Base-by-base conservation (phyloP, 2,113 vertebrate species). In the Actenoides lindsayi region DNA sequence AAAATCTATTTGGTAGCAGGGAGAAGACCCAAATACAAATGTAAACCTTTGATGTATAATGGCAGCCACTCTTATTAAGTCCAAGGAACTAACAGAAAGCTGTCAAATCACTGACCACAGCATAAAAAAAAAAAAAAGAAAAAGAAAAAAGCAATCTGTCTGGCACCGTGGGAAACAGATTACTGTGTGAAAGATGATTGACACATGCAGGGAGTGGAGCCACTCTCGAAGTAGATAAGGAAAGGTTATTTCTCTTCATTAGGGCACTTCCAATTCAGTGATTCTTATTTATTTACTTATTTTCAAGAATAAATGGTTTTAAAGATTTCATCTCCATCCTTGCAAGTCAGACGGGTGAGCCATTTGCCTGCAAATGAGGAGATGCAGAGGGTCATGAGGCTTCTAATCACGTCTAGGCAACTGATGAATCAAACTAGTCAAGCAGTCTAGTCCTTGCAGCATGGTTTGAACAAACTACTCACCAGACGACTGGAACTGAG, bases 401-500 rank as follows among this genome's bases (percentile, higher is more conserved):
- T 71, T 69, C 83, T n/a, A 46, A 42, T 76, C 30, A 69, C 17
- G 39, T 81, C 89, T 83, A 51, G 28, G 37, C 8, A 67, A 8
- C 14, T 88, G 21, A 78, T 76, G 60, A 64, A 46, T 82, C 64
- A 80, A 33, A 10, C 16, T 73, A 42, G 37, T 18, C 12, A 31
- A 67, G 67, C 27, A 31, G 25, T 31, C n/a, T 54, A 13, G 20
- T 51, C 56, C 20, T 74, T 59, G 44, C 77, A 68, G 24, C 60
- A 30, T 56, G 17, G 13, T 83, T 81, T 83, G 84, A 68, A 70
- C 35, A 97, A 85, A 78, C 35, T 89, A 50, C 93, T n/a, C 71
- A 96, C 67, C 80, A 92, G 69, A 77, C 80, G 87, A 87, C 57
- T 73, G 31, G 74, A 74, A 64, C 96, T 97, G 88, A 98, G 98